Percentiles rank a stretch among this genome's conserved stretches.
phyloP scores from a whole-genome alignment of 1,140 invertebrate genomes.

The Harlomillsia oculata region DNA sequence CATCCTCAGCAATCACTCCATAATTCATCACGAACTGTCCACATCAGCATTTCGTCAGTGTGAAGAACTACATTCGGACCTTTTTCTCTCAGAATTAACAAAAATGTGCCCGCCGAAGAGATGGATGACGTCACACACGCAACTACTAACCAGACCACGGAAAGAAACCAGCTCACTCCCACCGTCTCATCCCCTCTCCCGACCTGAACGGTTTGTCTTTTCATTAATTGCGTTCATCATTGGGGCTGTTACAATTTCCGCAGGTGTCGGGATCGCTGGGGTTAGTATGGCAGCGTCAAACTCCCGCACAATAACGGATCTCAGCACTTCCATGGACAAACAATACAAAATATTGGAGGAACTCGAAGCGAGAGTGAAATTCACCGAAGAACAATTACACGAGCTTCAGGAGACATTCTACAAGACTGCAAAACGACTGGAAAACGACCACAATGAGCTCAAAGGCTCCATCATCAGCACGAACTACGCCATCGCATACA shows the following conservation, averaged over 20 bases:
- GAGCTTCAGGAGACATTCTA: not conserved
- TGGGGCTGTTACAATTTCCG: not conserved
- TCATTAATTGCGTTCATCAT: not conserved
- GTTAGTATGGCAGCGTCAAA: not conserved
- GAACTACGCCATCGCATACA: not conserved
- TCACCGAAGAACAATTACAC: not conserved
- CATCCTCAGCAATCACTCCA: not conserved
- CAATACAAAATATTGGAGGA: not conserved
- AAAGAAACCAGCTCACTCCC: too few species aligned
- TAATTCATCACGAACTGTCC: not conserved
- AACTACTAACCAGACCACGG: too few species aligned
- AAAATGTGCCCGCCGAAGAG: not conserved
- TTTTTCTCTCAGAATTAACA: not conserved
- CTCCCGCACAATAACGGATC: not conserved
- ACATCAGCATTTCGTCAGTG: not conserved
- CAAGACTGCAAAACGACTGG: not conserved
- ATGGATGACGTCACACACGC: too few species aligned
- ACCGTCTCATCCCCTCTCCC: too few species aligned
- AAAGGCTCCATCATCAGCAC: not conserved
- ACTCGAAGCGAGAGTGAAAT: not conserved
- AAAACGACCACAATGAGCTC: conserved; percentile 8
- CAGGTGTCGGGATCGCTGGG: not conserved
- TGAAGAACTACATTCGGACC: not conserved
- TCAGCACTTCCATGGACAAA: not conserved
- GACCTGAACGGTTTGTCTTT: not conserved